Conservation (phyloP, 2,888 invertebrate species). For the Lithophane socia region DNA sequence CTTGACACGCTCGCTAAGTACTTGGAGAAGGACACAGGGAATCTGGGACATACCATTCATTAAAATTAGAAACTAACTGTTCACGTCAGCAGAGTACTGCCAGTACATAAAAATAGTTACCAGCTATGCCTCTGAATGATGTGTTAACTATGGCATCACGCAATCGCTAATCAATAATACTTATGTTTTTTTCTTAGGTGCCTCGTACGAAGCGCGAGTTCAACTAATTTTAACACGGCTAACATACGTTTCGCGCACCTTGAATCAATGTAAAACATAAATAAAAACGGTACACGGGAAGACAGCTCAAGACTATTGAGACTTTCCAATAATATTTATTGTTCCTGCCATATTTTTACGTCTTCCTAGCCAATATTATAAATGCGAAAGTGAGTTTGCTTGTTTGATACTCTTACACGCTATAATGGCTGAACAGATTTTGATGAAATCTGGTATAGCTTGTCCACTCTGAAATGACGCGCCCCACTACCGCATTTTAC, state of each 20-base stretch:
- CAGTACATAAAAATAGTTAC: slow-evolving; percentile 10
- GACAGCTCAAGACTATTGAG: slow-evolving; percentile 3
- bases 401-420: no score
- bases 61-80: slow-evolving; percentile 3
- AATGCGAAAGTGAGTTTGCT: no score
- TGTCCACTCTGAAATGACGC: no score
- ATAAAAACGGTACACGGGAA: slow-evolving; percentile 22
- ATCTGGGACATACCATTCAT: neutral
- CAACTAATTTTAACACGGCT: slow-evolving; percentile 8
- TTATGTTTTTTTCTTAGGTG: slow-evolving; percentile 21
- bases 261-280: slow-evolving; percentile 6
- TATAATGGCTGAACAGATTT: no score
- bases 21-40: neutral
- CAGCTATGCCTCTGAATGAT: neutral
- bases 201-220: slow-evolving; percentile 3
- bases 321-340: neutral
- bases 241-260: slow-evolving; percentile 28
- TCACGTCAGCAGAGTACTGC: slow-evolving; percentile 2
- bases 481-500: no score
- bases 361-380: no score
- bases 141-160: slow-evolving; percentile 38
- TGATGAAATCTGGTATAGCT: no score
- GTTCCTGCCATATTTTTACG: neutral
- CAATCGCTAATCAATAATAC: slow-evolving; percentile 28
- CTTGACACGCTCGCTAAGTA: neutral